phyloP scores from a whole-genome alignment of 2,888 invertebrate genomes.

The Ryuthela nishihirai region DNA sequence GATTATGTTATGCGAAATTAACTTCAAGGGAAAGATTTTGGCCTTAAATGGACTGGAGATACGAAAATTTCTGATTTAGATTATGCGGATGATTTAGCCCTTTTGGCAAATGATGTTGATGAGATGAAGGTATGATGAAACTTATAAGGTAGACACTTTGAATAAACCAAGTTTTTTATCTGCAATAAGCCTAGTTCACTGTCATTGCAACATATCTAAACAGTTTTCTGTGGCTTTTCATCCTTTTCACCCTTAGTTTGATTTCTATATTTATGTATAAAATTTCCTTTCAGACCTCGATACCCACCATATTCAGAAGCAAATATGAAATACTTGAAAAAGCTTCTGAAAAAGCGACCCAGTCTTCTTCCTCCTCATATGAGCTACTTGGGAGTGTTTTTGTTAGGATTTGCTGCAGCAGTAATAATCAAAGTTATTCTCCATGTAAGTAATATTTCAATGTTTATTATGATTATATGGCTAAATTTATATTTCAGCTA shows the following conservation, averaged over 20 bases:
- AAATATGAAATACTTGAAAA: constrained; percentile 64
- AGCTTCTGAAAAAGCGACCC: constrained; percentile 63
- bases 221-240: neutral
- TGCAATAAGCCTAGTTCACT: neutral
- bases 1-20: no score
- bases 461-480: no score
- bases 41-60: no score
- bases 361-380: constrained; percentile 18
- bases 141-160: no score
- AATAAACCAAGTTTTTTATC: neutral
- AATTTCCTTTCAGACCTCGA: constrained; percentile 65
- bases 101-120: no score
- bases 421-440: constrained; percentile 24
- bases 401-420: constrained; percentile 19
- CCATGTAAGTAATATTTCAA: constrained; percentile 19
- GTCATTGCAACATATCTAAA: neutral
- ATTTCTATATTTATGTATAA: no score
- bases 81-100: no score
- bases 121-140: no score
- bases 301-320: constrained; percentile 80
- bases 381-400: constrained; percentile 18
- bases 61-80: no score
- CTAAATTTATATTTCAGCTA: no score
- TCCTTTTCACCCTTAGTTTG: neutral
- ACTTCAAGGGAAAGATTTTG: no score